These are phyloP conservation scores for Acridotheres tristis DNA, from an alignment of 2,797 vertebrate species.

Conservation along the genomic window DNA sequence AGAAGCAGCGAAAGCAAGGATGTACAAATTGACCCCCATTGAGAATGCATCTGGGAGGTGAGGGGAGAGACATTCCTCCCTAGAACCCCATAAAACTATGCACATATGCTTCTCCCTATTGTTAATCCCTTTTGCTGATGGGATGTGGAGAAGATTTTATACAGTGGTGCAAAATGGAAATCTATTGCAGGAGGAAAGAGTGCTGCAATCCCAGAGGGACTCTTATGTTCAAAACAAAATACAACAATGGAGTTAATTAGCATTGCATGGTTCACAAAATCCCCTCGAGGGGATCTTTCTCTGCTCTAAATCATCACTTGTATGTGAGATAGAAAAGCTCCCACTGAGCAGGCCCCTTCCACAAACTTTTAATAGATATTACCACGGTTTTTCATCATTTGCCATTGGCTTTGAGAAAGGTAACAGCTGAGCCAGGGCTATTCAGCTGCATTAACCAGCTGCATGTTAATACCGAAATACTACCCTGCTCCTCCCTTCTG, in stretches of 20 bases:
- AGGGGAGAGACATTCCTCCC: conserved; percentile 15
- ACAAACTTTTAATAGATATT: conserved; percentile 51
- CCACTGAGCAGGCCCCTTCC: conserved; percentile 38
- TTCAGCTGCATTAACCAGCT: conserved; percentile 65
- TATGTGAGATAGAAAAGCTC: conserved; percentile 60
- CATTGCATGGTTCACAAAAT: conserved; percentile 66
- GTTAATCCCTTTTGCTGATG: conserved; percentile 51
- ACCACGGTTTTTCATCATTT: conserved; percentile 48
- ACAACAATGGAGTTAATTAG: conserved; percentile 79
- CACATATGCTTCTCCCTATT: conserved; percentile 48
- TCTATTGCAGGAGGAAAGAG: conserved; percentile 66
- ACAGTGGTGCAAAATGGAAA: conserved; percentile 67
- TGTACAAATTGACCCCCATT: neutral
- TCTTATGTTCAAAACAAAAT: conserved; percentile 75
- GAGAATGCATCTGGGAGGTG: conserved; percentile 35
- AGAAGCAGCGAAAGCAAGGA: neutral
- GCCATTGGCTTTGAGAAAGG: conserved; percentile 63
- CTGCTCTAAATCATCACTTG: conserved; percentile 68
- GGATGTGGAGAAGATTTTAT: conserved; percentile 53
- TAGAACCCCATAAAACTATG: conserved; percentile 42
- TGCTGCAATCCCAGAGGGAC: conserved; percentile 65
- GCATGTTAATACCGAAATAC: conserved; percentile 66
- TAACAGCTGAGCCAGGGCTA: conserved; percentile 64
- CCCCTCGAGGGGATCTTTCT: conserved; percentile 63
- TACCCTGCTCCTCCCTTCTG: neutral